Conservation (phyloP, 2,797 vertebrate genomes). For the Perodicticus potto region DNA sequence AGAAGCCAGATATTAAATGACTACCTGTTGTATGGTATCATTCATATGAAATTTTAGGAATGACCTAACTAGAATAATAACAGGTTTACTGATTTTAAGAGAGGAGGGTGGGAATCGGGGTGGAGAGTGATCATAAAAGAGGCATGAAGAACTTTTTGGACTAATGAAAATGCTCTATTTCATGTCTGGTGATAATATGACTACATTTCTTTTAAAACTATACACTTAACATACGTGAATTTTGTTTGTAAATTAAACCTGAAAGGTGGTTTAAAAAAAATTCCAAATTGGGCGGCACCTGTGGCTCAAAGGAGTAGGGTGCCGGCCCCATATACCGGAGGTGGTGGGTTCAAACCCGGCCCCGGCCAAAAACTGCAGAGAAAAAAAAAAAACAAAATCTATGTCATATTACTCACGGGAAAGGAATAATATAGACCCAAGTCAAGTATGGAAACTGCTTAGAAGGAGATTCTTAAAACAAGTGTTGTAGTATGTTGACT, state of each 20-base stretch:
- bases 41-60: constrained; percentile 55
- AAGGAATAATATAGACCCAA: constrained; percentile 1
- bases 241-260: constrained; percentile 38
- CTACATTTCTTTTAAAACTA: not conserved
- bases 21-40: not conserved
- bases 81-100: not conserved
- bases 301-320: no score
- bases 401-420: not conserved
- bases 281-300: no score
- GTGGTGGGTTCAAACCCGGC: no score
- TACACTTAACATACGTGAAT: constrained; percentile 21
- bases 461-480: constrained; percentile 37
- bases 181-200: not conserved
- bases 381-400: not conserved
- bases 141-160: not conserved
- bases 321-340: no score
- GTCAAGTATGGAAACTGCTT: not conserved
- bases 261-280: not conserved
- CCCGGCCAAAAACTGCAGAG: no score
- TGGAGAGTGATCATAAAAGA: not conserved
- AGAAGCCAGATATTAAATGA: constrained; percentile 55
- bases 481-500: constrained; percentile 31
- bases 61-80: not conserved
- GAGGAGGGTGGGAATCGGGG: no score
- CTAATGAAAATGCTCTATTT: not conserved